Evolutionary conservation across 1,140 invertebrate species (phyloP).

Genomic region (Camponotus vicinus): DNA sequence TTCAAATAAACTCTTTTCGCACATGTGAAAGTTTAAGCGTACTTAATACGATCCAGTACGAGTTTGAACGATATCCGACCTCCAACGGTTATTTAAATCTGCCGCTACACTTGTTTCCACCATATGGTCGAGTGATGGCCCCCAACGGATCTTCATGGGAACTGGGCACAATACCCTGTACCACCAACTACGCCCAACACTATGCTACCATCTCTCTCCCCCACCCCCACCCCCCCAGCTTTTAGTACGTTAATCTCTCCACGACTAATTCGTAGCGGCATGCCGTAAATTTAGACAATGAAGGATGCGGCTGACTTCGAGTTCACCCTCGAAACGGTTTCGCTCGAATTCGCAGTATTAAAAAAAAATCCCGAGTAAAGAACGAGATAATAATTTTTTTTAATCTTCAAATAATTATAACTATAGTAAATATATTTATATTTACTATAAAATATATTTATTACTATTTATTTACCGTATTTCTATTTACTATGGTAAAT

Average conservation of each 20-base stretch:
- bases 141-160: slow-evolving; percentile 86
- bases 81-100: slow-evolving; percentile 87
- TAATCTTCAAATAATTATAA: too few relatives aligned
- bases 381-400: background rate
- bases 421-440: too few relatives aligned
- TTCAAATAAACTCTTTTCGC: too few relatives aligned
- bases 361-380: background rate
- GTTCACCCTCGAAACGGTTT: slow-evolving; percentile 52
- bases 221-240: background rate
- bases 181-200: slow-evolving; percentile 72
- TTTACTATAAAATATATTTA: too few relatives aligned
- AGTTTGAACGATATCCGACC: slow-evolving; percentile 65
- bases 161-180: slow-evolving; percentile 79
- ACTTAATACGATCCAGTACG: background rate
- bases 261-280: slow-evolving; percentile 81
- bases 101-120: slow-evolving; percentile 81
- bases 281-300: slow-evolving; percentile 80
- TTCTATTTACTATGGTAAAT: too few relatives aligned
- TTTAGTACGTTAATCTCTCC: slow-evolving; percentile 80
- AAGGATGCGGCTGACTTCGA: slow-evolving; percentile 75
- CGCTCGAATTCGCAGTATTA: background rate
- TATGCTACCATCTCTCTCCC: slow-evolving; percentile 7
- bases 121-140: slow-evolving; percentile 84
- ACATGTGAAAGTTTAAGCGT: too few relatives aligned
- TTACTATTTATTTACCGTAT: too few relatives aligned